phyloP scores from a whole-genome alignment of 1,140 invertebrate genomes.

The Oedothorax gibbosus region DNA sequence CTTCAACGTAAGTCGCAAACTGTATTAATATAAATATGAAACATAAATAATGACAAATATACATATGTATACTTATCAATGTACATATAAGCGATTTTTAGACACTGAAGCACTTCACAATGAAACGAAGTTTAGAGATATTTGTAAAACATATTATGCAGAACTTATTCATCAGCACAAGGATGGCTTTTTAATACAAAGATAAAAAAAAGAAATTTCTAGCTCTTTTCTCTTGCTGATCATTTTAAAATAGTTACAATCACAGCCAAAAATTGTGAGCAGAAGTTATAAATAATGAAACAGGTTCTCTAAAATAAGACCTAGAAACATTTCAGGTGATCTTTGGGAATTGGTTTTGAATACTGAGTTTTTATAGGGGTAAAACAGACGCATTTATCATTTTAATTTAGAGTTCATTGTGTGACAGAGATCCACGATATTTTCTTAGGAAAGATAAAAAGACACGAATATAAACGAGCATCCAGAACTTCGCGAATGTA shows the following conservation, averaged over 20 bases:
- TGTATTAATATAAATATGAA: slow-evolving; percentile 15
- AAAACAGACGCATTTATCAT: slow-evolving; percentile 2
- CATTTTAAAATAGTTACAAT: slow-evolving; percentile 46
- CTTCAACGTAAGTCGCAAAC: slow-evolving; percentile 49
- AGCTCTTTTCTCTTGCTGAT: slow-evolving; percentile 7
- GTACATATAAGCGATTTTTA: not conserved
- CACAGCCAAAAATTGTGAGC: slow-evolving; percentile 60
- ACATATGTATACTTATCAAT: not conserved
- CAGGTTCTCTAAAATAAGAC: not conserved
- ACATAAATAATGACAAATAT: slow-evolving; percentile 32
- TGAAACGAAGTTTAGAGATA: not conserved
- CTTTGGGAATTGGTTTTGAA: slow-evolving; percentile 46
- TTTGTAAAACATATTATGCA: not conserved
- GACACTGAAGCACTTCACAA: not conserved
- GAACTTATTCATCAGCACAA: too few relatives aligned
- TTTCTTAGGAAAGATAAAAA: slow-evolving; percentile 56
- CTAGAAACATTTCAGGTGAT: slow-evolving; percentile 15
- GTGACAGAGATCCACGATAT: slow-evolving; percentile 13
- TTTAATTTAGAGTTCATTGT: slow-evolving; percentile 29
- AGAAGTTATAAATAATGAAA: slow-evolving; percentile 34
- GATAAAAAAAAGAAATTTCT: slow-evolving; percentile 1
- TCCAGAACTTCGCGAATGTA: not conserved
- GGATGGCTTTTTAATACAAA: not conserved
- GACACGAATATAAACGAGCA: slow-evolving; percentile 49
- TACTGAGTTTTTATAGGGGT: slow-evolving; percentile 45